Evolutionary conservation across 2,113 vertebrate genomes (phyloP), one percentile per base, ranked within the genome.

Genomic region (Lepisosteus osseus): DNA sequence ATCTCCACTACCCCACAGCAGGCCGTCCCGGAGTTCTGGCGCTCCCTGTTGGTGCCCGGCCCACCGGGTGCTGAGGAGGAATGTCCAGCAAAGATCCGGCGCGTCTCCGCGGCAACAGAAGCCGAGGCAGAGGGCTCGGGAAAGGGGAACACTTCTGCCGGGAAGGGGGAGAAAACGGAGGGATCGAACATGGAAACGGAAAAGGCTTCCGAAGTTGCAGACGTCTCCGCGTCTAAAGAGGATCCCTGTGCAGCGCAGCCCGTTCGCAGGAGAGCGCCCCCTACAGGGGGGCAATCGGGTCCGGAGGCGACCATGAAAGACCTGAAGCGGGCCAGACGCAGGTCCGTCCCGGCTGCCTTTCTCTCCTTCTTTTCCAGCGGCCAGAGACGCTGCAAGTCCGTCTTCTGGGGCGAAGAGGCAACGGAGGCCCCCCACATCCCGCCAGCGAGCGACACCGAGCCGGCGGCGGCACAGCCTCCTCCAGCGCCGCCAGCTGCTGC

Each of bases 321-420:
- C 15, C 79, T 78, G 57, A 85, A 83, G 57, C 68, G 54, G 47
- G 68, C 65, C 12, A 74, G 81, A 15, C 81, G 81, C 8, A 71
- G 78, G 8, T 85, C 83, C 0, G 75, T 77, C 17, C 79, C 83
- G 1, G 75, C 75, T 41, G 76, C 75, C 55, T 57, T 80, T 0
- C 73, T 79, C 8, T 80, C 78, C 15, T 74, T 82, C 55, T 67
- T 82, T 42, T 71, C 70, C 0, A 44, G 75, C 4, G 61, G 15
- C 43, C 65, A 71, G 12, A 72, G 74, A 3, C 71, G 78, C 15
- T 76, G 83, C 65, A 80, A 76, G 64, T 83, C 83, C 4, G 76
- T 72, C 45, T 69, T 78, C 57, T 85, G 81, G 81, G 76, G 56
- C 5, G 81, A 83, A 5, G 63, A 56, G 47, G 47, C 47, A 51